Evolutionary conservation across 2,888 invertebrate species (phyloP).

Genomic region (Agriopis aurantiaria): DNA sequence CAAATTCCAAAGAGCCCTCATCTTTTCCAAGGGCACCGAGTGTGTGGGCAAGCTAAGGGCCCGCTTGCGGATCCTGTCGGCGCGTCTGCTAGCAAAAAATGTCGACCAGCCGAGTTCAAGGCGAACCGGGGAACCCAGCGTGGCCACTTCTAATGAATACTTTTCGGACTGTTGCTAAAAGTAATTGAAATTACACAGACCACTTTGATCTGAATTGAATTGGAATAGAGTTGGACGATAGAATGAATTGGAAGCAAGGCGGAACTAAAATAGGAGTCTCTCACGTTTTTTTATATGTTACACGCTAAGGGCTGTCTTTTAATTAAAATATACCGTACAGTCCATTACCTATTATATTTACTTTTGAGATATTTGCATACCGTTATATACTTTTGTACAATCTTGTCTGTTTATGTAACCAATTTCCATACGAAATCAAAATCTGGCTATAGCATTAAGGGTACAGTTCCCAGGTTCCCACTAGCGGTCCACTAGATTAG

Average conservation of each 20-base stretch:
- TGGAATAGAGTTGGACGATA: constrained; percentile 27
- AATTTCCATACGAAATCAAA: too few relatives aligned
- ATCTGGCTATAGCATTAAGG: too few relatives aligned
- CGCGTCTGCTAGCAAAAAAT: constrained; percentile 74
- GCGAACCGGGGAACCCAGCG: constrained; percentile 77
- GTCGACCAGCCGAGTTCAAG: constrained; percentile 82
- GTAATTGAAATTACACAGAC: constrained; percentile 40
- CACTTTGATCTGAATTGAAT: constrained; percentile 32
- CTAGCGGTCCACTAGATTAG: too few relatives aligned
- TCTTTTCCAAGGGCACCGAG: constrained; percentile 73
- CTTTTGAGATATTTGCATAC: background rate
- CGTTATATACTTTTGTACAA: background rate
- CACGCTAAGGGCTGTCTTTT: background rate
- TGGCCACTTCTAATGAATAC: constrained; percentile 53
- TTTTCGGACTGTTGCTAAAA: constrained; percentile 39
- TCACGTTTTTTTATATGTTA: background rate
- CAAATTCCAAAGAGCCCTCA: constrained; percentile 51
- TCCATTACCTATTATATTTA: background rate
- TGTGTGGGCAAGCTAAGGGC: constrained; percentile 34
- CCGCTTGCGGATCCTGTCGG: constrained; percentile 77
- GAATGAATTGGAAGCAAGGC: constrained; percentile 27
- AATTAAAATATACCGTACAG: too few relatives aligned
- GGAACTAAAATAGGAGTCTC: constrained; percentile 29
- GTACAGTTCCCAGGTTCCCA: too few relatives aligned
- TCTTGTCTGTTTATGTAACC: too few relatives aligned